Base-by-base conservation (phyloP, 2,888 invertebrate species). In the Trissolcus brochymenae region DNA sequence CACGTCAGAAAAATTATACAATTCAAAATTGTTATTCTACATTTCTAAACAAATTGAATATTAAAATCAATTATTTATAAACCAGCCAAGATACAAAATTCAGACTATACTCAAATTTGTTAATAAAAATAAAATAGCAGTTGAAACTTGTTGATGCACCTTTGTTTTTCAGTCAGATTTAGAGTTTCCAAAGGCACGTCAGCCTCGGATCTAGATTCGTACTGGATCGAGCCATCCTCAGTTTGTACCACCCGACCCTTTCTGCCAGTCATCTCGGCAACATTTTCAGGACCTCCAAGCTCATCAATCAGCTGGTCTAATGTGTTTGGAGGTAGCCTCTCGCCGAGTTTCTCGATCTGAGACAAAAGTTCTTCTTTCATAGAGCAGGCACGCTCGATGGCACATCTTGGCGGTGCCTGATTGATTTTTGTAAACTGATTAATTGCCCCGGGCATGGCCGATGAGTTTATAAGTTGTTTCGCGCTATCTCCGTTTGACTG, bases 261-360 rank as follows among this genome's bases (percentile, higher is more conserved):
- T 62, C 99, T 92, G 0, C 99, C 99, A 0, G 99, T 99, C 99
- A 99, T 99, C 93, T 99, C 99, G 0, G 99, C 99, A 0, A 99
- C 99, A 90, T 96, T 96, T 82, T 98, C 97, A 0, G 98, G 96
- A 1, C 99, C 99, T 56, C 99, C 99, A 9, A 99, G 92, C 87
- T 98, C 97, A 90, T 99, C 99, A 79, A 99, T 99, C 11, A 99
- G 92, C 89, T 99, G 98, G 91, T 99, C 99, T 53, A 99, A 91
- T 0, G 99, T 98, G 90, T 99, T 99, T 46, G 98, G 96, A 6
- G 99, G 99, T 81, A 99, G 91, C 19, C 93, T 92, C 0, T 95
- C 94, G 4, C 98, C 98, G 1, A 99, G 91, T 25, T 92, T 90
- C 88, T 99, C 98, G 71, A 99, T 94, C 86, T 93, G 93, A 78